phyloP scores from a whole-genome alignment of 2,797 vertebrate species.

The Macropus fuliginosus region DNA sequence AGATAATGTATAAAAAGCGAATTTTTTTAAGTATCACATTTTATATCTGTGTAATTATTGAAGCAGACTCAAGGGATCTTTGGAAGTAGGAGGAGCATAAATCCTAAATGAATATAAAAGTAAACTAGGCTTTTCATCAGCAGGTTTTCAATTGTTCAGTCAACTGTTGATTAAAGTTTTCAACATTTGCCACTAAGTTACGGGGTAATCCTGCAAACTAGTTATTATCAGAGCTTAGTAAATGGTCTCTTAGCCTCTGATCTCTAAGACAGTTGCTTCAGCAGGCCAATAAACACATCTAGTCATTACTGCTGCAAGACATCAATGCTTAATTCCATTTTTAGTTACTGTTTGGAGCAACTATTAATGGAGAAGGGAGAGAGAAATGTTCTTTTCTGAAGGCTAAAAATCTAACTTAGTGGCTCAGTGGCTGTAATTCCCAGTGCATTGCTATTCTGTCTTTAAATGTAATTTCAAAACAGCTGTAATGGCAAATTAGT shows the following conservation, averaged over 20 bases:
- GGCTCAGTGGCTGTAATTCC: slow-evolving; percentile 62
- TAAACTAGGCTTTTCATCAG: slow-evolving; percentile 65
- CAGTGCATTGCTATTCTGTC: slow-evolving; percentile 53
- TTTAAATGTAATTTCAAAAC: slow-evolving; percentile 73
- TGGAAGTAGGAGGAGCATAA: neutral
- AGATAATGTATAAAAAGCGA: slow-evolving; percentile 75
- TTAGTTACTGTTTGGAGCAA: slow-evolving; percentile 73
- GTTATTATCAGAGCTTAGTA: slow-evolving; percentile 70
- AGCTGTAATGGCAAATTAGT: slow-evolving; percentile 75
- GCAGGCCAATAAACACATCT: neutral
- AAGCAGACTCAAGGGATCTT: neutral
- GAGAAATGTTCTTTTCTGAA: slow-evolving; percentile 25
- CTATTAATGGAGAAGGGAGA: slow-evolving; percentile 48
- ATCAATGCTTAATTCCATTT: slow-evolving; percentile 73
- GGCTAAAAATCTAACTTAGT: slow-evolving; percentile 65
- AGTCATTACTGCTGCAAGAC: slow-evolving; percentile 28
- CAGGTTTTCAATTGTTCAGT: slow-evolving; percentile 67
- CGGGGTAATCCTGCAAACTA: slow-evolving; percentile 63
- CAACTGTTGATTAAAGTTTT: slow-evolving; percentile 64
- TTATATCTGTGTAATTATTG: neutral
- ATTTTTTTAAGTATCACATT: slow-evolving; percentile 37
- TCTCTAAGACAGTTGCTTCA: neutral
- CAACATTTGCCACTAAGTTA: slow-evolving; percentile 22
- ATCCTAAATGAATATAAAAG: neutral
- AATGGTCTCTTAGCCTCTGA: slow-evolving; percentile 35